A percentile compares a stretch with the other conserved stretches of the same genome.
Evolutionary conservation across 1,140 invertebrate species (phyloP).

Genomic region (Camponotus floridanus): DNA sequence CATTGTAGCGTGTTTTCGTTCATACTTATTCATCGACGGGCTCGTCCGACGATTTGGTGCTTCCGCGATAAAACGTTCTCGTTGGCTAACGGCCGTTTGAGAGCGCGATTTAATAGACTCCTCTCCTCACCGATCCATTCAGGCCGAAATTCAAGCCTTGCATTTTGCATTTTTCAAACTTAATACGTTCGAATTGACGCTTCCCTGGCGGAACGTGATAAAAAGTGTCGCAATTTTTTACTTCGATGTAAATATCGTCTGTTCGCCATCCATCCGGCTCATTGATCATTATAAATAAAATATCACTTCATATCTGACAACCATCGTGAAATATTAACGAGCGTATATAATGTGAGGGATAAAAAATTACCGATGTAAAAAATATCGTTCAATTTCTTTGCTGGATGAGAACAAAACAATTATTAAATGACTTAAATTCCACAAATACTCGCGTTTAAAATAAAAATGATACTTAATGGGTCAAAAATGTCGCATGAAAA

Average conservation of each 20-base stretch:
- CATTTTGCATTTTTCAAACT: conserved; percentile 32
- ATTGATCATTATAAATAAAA: not conserved
- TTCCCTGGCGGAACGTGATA: not conserved
- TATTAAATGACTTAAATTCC: not conserved
- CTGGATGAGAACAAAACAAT: not conserved
- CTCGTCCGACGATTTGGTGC: conserved; percentile 45
- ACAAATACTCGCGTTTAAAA: not conserved
- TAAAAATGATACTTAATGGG: not conserved
- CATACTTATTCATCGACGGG: conserved; percentile 55
- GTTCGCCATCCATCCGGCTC: not conserved
- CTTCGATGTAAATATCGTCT: conserved; percentile 4
- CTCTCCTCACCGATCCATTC: conserved; percentile 42
- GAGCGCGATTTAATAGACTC: conserved; percentile 50
- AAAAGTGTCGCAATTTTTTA: conserved; percentile 14
- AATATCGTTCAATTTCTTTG: not conserved
- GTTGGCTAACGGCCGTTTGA: conserved; percentile 28
- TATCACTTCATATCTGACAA: not conserved
- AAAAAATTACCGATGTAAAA: not conserved
- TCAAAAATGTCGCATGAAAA: not conserved
- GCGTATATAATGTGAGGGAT: not conserved
- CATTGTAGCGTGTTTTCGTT: conserved; percentile 54
- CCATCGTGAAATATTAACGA: not conserved
- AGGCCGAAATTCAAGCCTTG: conserved; percentile 7
- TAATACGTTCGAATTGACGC: conserved; percentile 18
- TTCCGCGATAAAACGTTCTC: conserved; percentile 43